Evolutionary conservation across 2,888 invertebrate genomes (phyloP), one percentile per base, ranked within the genome.

Genomic region (Podabrus alpinus): DNA sequence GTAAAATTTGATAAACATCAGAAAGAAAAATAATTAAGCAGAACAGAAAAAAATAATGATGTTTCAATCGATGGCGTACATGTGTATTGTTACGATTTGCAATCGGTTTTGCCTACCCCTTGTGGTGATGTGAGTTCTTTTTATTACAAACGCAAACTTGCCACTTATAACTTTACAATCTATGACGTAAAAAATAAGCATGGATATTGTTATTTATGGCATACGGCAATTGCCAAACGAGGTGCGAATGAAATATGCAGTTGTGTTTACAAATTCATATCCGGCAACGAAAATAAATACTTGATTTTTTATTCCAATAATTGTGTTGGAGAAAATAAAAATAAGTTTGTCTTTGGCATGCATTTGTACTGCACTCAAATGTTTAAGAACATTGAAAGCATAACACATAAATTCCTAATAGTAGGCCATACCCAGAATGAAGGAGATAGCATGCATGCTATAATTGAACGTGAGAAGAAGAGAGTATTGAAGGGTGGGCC

Each of bases 131-230:
- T 69, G 11, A 10, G 10, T 4, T 9, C 68, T 1, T 60, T 69
- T 59, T 69, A 69, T 59, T 69, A 69, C 17, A 68, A 29, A 59
- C 29, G 45, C 3, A 68, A 68, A 13, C 16, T 68, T 9, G 45
- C 29, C 9, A 59, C 59, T 45, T 59, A 29, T 29, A 68, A 68
- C 17, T 68, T 68, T 68, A 68, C 68, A 25, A 68, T 68, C n/a
- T 68, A 68, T 15, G 59, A 68, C 24, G 15, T 67, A 67, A 67
- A 67, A 25, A 15, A 29, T 9, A 29, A 68, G 16, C 15, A 68
- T 9, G 45, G 15, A 7, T 68, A 9, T 45, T 68, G 68, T 16
- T 69, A 17, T 15, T 15, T 59, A 21, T 69, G 68, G 68, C 59
- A 59, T 59, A 19, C 59, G n/a, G 60, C 59, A 19, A 19, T 19